Evolutionary conservation across 2,797 vertebrate species (phyloP).

Genomic region (Artibeus lituratus): DNA sequence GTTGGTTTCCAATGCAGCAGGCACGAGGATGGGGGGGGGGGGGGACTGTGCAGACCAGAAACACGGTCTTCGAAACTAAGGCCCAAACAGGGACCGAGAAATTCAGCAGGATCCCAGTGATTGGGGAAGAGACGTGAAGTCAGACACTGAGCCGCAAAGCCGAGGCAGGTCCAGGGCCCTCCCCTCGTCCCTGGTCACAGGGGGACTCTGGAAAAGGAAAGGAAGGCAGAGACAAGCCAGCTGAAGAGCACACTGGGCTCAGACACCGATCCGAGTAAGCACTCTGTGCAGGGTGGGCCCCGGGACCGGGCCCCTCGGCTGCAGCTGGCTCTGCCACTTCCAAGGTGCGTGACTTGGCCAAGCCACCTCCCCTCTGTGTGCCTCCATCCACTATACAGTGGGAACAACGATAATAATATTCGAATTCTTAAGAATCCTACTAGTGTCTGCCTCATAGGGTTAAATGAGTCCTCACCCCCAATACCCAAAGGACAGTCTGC

Average conservation of each 20-base stretch:
- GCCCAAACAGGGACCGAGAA: not conserved
- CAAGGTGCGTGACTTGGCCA: no score
- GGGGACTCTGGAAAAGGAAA: not conserved
- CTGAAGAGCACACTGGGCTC: not conserved
- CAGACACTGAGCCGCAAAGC: not conserved
- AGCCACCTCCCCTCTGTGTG: not conserved
- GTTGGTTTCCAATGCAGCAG: not conserved
- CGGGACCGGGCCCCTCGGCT: not conserved
- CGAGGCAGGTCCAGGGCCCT: not conserved
- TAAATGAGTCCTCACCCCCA: not conserved
- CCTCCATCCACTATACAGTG: not conserved
- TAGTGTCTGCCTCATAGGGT: not conserved
- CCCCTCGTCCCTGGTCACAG: not conserved
- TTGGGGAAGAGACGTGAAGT: no score
- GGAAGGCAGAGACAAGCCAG: not conserved
- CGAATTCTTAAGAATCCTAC: not conserved
- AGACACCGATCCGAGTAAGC: not conserved
- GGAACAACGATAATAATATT: not conserved
- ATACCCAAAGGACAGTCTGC: not conserved
- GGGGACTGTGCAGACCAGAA: not conserved
- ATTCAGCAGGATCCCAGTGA: not conserved
- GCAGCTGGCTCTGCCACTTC: not conserved
- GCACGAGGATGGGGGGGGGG: not conserved
- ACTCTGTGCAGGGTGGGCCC: not conserved
- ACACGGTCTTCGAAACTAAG: not conserved